Conservation (phyloP, 2,888 invertebrate species). For the Anoncus sp. region DNA sequence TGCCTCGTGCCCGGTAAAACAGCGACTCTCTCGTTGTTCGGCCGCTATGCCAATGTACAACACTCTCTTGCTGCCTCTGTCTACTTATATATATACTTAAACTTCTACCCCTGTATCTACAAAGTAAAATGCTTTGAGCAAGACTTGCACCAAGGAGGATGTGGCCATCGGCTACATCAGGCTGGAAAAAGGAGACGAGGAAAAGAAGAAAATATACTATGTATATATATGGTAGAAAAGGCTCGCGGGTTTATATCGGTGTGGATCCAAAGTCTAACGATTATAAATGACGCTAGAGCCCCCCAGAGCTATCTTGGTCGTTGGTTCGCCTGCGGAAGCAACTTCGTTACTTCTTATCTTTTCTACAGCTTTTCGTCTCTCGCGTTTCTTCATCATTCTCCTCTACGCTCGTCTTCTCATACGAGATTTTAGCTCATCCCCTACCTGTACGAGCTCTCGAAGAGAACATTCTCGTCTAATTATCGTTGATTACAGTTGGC, state of each 20-base stretch:
- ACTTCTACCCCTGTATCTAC: conserved; percentile 49
- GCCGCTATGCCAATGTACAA: conserved; percentile 46
- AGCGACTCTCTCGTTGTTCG: conserved; percentile 50
- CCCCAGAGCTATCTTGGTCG: conserved; percentile 18
- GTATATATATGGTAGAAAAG: conserved; percentile 39
- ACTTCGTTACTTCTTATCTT: conserved; percentile 64
- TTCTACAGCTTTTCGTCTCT: conserved; percentile 53
- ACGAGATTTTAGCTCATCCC: conserved; percentile 13
- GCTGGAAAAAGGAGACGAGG: conserved; percentile 36
- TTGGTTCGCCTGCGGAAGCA: conserved; percentile 29
- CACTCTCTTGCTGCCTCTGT: conserved; percentile 1
- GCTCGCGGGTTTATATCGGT: conserved; percentile 62
- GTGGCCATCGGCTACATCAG: conserved; percentile 36
- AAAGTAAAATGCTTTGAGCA: conserved; percentile 27
- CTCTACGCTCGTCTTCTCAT: conserved; percentile 46
- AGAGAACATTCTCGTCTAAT: conserved; percentile 32
- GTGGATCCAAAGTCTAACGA: conserved; percentile 68
- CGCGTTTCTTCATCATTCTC: conserved; percentile 46
- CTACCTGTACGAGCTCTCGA: neutral
- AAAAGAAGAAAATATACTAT: conserved; percentile 27
- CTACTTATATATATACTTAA: conserved; percentile 27
- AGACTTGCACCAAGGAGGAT: conserved; percentile 39
- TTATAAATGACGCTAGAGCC: conserved; percentile 65
- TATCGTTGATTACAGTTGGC: conserved; percentile 36
- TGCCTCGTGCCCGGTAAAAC: conserved; percentile 53